phyloP scores from a whole-genome alignment of 2,113 vertebrate species.

The Hemibagrus wyckioides region DNA sequence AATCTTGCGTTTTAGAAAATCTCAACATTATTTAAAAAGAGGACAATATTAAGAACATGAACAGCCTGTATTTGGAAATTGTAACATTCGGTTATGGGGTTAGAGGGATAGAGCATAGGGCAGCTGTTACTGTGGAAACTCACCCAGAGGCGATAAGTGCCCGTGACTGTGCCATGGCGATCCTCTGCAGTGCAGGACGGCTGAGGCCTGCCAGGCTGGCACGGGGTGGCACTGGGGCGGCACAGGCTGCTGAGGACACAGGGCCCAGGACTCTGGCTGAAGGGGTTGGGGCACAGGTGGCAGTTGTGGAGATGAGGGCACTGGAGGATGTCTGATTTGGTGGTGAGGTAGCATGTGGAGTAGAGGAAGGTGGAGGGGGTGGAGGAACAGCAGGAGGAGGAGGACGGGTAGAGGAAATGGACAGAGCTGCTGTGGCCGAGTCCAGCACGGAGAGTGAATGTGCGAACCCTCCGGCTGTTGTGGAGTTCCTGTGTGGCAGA shows the following conservation, averaged over 20 bases:
- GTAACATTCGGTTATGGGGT: background rate
- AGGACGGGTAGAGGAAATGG: constrained; percentile 71
- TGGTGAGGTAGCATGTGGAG: constrained; percentile 54
- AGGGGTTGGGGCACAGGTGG: constrained; percentile 65
- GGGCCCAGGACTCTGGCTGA: constrained; percentile 72
- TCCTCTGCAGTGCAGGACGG: constrained; percentile 84
- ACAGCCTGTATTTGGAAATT: background rate
- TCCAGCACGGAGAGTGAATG: constrained; percentile 63
- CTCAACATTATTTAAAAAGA: background rate
- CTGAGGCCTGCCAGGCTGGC: constrained; percentile 83
- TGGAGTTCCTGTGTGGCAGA: constrained; percentile 72
- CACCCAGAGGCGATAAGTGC: constrained; percentile 94
- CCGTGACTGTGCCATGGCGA: constrained; percentile 92
- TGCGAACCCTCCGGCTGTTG: constrained; percentile 61
- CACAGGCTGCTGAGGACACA: constrained; percentile 66
- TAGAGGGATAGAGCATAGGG: background rate
- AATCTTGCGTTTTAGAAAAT: background rate
- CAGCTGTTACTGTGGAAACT: constrained; percentile 60
- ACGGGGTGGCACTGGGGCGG: constrained; percentile 72
- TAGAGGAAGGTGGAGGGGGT: constrained; percentile 64
- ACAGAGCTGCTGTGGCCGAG: constrained; percentile 72
- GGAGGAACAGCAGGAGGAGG: constrained; percentile 74
- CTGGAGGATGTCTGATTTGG: constrained; percentile 59
- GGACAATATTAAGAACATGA: background rate
- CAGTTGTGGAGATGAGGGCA: constrained; percentile 66